Conservation (phyloP, 2,797 vertebrate species). For the Epinephelus awoara region DNA sequence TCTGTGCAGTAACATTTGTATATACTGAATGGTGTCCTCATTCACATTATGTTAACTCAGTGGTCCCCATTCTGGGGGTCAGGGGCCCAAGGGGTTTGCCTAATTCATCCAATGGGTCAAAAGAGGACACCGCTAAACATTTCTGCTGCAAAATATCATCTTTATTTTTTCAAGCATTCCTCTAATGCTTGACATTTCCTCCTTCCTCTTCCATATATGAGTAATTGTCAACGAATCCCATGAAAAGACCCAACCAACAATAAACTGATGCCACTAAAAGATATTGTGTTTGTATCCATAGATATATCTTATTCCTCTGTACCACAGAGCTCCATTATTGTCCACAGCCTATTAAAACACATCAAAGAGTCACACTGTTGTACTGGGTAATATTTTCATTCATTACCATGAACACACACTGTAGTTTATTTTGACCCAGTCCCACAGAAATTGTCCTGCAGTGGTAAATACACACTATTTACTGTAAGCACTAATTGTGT, state of each 20-base stretch:
- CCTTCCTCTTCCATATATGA: neutral
- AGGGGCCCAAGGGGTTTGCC: neutral
- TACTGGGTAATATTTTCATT: too few species aligned
- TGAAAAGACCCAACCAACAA: neutral
- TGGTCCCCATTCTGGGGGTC: neutral
- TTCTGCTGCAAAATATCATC: neutral
- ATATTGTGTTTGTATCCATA: neutral
- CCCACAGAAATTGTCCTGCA: neutral
- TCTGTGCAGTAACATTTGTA: slow-evolving; percentile 2
- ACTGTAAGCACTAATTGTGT: neutral
- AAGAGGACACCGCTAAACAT: neutral
- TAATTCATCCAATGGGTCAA: neutral
- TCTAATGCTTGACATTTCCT: neutral
- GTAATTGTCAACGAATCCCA: neutral
- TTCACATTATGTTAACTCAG: neutral
- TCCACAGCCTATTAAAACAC: too few species aligned
- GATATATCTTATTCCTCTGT: neutral
- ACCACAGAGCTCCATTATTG: neutral
- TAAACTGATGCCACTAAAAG: neutral
- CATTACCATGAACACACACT: too few species aligned
- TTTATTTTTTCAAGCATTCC: neutral
- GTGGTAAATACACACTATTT: neutral
- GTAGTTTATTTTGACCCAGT: too few species aligned
- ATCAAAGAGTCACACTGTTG: too few species aligned
- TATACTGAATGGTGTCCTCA: neutral